Evolutionary conservation across 2,888 invertebrate genomes (phyloP).

Genomic region (Punctoribates punctum): DNA sequence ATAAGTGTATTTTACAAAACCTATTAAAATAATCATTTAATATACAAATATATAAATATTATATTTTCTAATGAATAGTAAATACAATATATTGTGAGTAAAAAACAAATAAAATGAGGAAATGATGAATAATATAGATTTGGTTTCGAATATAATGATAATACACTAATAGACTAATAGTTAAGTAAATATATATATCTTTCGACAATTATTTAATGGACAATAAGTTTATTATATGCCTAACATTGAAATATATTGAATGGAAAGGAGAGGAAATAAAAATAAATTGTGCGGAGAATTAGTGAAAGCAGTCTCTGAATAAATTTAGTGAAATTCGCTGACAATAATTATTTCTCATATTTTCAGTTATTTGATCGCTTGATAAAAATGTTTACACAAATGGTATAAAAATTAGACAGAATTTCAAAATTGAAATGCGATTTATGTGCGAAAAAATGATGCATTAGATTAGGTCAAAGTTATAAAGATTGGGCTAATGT

Average conservation of each 20-base stretch:
- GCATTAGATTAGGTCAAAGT: constrained; percentile 33
- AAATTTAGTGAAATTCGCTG: background rate
- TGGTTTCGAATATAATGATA: background rate
- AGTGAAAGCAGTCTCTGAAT: constrained; percentile 14
- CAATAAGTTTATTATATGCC: constrained; percentile 18
- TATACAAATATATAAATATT: constrained; percentile 12
- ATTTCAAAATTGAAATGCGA: background rate
- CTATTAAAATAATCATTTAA: constrained; percentile 31
- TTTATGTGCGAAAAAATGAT: constrained; percentile 31
- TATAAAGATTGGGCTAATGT: constrained; percentile 24
- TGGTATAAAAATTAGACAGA: background rate
- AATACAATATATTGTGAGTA: background rate
- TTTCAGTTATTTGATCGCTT: constrained; percentile 26
- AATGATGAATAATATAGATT: constrained; percentile 26
- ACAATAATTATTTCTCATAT: constrained; percentile 24
- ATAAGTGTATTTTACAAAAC: background rate
- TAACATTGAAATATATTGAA: constrained; percentile 28
- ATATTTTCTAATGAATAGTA: background rate
- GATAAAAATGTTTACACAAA: constrained; percentile 11
- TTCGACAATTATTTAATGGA: constrained; percentile 30
- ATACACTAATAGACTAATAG: background rate
- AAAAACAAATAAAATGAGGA: constrained; percentile 18
- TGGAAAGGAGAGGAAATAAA: constrained; percentile 34
- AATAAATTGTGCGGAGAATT: constrained; percentile 22
- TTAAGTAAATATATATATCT: constrained; percentile 13